Evolutionary conservation across 2,888 invertebrate species (phyloP).

Genomic region (Oxystoma pomonae): DNA sequence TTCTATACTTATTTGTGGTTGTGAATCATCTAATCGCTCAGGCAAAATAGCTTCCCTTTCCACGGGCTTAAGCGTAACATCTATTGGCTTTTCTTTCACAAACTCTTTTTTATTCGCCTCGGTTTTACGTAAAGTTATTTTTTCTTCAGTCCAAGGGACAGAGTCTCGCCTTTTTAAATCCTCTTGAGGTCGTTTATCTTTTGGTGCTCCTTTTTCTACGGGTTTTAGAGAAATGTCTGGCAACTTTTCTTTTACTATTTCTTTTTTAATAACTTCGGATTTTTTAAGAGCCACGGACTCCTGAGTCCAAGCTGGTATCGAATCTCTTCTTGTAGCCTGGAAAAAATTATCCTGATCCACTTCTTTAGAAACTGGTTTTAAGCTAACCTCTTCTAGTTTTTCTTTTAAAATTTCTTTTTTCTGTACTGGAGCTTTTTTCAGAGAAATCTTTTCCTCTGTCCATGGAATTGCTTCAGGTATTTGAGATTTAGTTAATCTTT

Average conservation of each 20-base stretch:
- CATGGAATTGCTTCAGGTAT: conserved; percentile 46
- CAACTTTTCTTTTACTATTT: conserved; percentile 43
- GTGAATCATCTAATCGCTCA: conserved; percentile 40
- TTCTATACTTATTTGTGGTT: conserved; percentile 56
- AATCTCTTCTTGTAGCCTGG: too few relatives aligned
- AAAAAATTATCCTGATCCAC: conserved; percentile 30
- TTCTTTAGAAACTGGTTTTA: conserved; percentile 27
- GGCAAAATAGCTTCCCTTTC: neutral
- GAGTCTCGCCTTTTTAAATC: too few relatives aligned
- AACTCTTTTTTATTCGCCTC: conserved; percentile 48
- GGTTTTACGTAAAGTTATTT: conserved; percentile 49
- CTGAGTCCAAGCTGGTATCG: conserved; percentile 66
- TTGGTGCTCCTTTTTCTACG: conserved; percentile 43
- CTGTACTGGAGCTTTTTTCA: conserved; percentile 47
- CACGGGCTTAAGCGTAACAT: conserved; percentile 36
- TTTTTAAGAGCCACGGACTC: conserved; percentile 59
- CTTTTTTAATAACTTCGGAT: conserved; percentile 44
- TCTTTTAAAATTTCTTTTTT: conserved; percentile 47
- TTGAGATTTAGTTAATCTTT: conserved; percentile 35
- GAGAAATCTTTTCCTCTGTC: conserved; percentile 59
- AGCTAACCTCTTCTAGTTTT: conserved; percentile 28
- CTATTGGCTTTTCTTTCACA: conserved; percentile 51
- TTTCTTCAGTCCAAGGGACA: conserved; percentile 53
- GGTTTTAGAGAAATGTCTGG: conserved; percentile 54
- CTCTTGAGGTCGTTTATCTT: too few relatives aligned